Percentiles rank a stretch among this genome's conserved stretches.
phyloP scores from a whole-genome alignment of 2,113 vertebrate species.

The Spheniscus mendiculus region DNA sequence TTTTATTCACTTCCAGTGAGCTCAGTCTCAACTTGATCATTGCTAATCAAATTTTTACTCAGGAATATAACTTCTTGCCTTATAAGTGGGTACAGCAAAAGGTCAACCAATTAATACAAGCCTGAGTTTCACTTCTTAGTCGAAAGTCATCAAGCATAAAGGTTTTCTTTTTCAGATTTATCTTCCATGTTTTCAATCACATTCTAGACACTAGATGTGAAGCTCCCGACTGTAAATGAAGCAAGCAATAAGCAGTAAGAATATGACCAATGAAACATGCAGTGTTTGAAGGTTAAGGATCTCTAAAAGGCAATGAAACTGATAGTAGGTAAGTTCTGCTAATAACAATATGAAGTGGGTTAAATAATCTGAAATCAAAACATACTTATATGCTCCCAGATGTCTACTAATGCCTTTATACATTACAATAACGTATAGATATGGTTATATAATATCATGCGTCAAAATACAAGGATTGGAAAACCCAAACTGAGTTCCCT shows the following conservation, averaged over 20 bases:
- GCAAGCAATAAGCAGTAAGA: background rate
- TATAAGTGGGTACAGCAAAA: background rate
- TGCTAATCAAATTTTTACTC: background rate
- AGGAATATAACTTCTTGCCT: background rate
- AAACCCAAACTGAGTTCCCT: background rate
- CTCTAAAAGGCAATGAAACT: background rate
- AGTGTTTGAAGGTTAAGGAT: background rate
- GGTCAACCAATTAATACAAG: background rate
- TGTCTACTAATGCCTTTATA: background rate
- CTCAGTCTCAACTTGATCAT: background rate
- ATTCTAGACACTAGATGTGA: background rate
- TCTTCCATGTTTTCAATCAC: background rate
- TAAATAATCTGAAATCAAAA: background rate
- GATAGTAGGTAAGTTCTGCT: background rate
- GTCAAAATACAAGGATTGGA: background rate
- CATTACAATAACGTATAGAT: background rate
- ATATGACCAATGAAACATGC: background rate
- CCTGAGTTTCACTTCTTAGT: background rate
- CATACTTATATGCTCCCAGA: background rate
- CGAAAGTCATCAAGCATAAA: background rate
- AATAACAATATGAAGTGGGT: background rate
- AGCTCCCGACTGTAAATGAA: background rate
- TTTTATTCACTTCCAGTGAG: background rate
- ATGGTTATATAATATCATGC: background rate
- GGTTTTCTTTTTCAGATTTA: background rate